Base-by-base conservation (phyloP, 2,113 vertebrate species). In the Corythornis madagascariensis region DNA sequence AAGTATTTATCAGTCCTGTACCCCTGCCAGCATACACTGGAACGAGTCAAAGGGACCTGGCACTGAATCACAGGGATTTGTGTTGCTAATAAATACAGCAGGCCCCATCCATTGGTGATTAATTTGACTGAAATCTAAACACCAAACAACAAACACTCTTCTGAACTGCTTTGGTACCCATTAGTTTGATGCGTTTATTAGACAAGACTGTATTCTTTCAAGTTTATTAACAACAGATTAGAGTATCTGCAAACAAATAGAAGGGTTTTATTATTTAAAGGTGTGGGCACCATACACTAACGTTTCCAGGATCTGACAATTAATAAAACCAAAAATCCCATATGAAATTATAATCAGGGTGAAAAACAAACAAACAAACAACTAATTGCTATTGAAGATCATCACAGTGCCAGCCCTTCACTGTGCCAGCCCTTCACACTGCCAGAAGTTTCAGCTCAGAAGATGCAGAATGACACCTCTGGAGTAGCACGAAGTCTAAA, bases 141-240 rank as follows among this genome's bases (percentile, higher is more conserved):
- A 98, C 96, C 92, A 97, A 98, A 97, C 97, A 98, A 97, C 96
- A 97, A 97, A 95, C 95, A 92, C 87, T 96, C 97, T 89, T 97
- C 96, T 96, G 94, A 97, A 94, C 93, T 72, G 93, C 92, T 96
- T 97, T 93, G 88, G 90, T 96, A 89, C 94, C 94, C 97, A 97
- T 98, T 97, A 97, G 93, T 94, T 97, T 97, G 97, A 97, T 97
- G 96, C 97, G 96, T 98, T 98, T 97, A 98, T 98, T 97, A 97
- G 97, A 97, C 96, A 96, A 95, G 95, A 89, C 96, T 95, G 84
- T 96, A 94, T 95, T 97, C 97, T 98, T 98, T 97, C 83, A 97
- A 97, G 97, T 97, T 97, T 98, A 98, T 98, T 97, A 97, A 97
- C 96, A 97, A 97, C 97, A 98, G 96, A 97, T 97, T 97, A 97